Percentiles rank a stretch among this genome's conserved stretches.
Evolutionary conservation across 2,797 vertebrate species (phyloP).

Genomic region (Myotis vivesi): DNA sequence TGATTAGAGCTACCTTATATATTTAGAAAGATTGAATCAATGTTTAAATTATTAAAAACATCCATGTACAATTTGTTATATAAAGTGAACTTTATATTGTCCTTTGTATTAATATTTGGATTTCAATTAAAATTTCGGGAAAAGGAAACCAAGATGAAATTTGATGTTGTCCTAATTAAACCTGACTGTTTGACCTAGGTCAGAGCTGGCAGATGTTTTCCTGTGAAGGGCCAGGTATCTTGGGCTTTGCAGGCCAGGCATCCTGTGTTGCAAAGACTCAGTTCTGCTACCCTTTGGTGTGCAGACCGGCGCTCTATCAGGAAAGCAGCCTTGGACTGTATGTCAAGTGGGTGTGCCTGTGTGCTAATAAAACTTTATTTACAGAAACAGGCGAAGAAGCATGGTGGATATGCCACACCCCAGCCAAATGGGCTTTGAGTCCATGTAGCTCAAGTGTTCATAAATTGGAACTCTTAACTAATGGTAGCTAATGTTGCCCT

Average conservation of each 20-base stretch:
- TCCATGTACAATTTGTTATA: neutral
- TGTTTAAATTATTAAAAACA: slow-evolving; percentile 11
- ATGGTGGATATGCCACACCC: neutral
- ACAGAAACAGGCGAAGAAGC: accelerated
- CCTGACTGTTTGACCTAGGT: neutral
- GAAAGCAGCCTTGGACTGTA: neutral
- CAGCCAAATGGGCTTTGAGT: neutral
- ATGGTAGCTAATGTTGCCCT: neutral
- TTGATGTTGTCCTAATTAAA: neutral
- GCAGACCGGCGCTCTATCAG: neutral
- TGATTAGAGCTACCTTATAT: neutral
- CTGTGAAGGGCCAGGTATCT: neutral
- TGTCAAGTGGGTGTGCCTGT: neutral
- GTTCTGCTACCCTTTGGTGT: neutral
- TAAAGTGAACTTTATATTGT: neutral
- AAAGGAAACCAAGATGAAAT: neutral
- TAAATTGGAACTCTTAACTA: too few relatives aligned
- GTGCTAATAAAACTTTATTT: neutral
- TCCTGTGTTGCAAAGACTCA: neutral
- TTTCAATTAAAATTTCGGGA: neutral
- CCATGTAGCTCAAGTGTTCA: neutral
- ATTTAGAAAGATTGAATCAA: neutral
- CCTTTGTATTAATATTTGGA: neutral
- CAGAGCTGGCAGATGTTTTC: neutral
- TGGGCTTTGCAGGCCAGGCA: neutral